Evolutionary conservation across 2,797 vertebrate genomes (phyloP).

Genomic region (Sebastiscus albofasciatus): DNA sequence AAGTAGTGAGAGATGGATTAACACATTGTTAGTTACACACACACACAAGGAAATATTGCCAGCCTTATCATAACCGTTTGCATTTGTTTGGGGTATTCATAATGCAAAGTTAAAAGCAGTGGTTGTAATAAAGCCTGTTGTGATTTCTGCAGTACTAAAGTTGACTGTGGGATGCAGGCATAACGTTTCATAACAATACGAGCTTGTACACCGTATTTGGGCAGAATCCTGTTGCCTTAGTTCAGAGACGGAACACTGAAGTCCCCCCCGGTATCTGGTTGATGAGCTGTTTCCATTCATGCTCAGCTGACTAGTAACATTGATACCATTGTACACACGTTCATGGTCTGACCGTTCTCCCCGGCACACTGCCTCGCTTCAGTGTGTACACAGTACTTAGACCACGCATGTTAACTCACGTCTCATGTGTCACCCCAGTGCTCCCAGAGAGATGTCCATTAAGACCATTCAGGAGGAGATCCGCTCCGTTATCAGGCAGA

Average conservation of each 20-base stretch:
- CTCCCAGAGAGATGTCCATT: conserved; percentile 91
- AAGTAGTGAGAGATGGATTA: accelerated
- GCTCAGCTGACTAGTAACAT: not conserved
- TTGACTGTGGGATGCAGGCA: too few relatives aligned
- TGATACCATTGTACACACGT: not conserved
- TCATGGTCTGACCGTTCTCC: not conserved
- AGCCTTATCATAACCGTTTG: too few relatives aligned
- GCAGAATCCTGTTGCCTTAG: not conserved
- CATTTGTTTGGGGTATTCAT: not conserved
- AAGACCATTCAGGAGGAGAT: conserved; percentile 98
- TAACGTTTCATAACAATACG: not conserved
- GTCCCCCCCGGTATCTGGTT: not conserved
- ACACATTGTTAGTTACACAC: not conserved
- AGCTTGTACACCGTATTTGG: not conserved
- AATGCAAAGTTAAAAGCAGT: not conserved
- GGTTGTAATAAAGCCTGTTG: too few relatives aligned
- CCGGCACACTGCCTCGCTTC: not conserved
- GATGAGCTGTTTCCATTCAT: not conserved
- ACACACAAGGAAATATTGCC: not conserved
- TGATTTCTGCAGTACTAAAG: too few relatives aligned
- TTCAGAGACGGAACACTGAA: not conserved
- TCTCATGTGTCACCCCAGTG: conserved; percentile 68
- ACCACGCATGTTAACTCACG: not conserved
- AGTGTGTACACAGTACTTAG: not conserved
- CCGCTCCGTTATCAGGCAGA: conserved; percentile 93